Percentiles rank a stretch among this genome's conserved stretches.
Conservation (phyloP, 1,140 invertebrate species). For the Portunus trituberculatus region DNA sequence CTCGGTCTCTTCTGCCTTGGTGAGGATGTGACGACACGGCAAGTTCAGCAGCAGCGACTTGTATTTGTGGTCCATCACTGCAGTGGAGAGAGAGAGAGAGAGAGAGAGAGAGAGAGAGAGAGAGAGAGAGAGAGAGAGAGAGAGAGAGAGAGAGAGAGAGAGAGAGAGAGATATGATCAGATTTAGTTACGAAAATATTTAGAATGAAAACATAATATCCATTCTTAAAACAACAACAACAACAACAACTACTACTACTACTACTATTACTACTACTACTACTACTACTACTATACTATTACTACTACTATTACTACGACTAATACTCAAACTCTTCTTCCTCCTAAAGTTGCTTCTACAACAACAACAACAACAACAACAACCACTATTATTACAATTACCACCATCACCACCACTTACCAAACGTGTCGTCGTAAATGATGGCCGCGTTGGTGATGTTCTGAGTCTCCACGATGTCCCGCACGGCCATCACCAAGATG, state of each 20-base stretch:
- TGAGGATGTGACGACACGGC: slow-evolving; percentile 91
- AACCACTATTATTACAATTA: not conserved
- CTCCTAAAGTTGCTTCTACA: no score
- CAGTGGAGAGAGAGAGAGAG: not conserved
- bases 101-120: no score
- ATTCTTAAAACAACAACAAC: no score
- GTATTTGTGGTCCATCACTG: slow-evolving; percentile 95
- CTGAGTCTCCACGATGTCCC: slow-evolving; percentile 89
- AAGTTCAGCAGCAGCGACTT: slow-evolving; percentile 93
- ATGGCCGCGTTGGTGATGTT: slow-evolving; percentile 95
- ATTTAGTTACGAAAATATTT: no score
- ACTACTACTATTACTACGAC: no score
- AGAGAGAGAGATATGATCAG: no score
- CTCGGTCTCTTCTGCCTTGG: slow-evolving; percentile 81
- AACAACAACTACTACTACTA: not conserved
- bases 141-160: no score
- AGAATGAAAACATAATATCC: no score
- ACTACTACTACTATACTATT: not conserved
- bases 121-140: no score
- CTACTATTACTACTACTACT: slow-evolving; percentile 1
- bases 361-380: not conserved
- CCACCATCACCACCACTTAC: slow-evolving; percentile 81
- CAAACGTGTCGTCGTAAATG: slow-evolving; percentile 92
- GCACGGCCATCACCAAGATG: slow-evolving; percentile 89
- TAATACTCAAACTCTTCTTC: no score